A percentile compares a stretch with the other conserved stretches of the same genome.
phyloP scores from a whole-genome alignment of 2,797 vertebrate species.

The Ctenosaura bakeri region DNA sequence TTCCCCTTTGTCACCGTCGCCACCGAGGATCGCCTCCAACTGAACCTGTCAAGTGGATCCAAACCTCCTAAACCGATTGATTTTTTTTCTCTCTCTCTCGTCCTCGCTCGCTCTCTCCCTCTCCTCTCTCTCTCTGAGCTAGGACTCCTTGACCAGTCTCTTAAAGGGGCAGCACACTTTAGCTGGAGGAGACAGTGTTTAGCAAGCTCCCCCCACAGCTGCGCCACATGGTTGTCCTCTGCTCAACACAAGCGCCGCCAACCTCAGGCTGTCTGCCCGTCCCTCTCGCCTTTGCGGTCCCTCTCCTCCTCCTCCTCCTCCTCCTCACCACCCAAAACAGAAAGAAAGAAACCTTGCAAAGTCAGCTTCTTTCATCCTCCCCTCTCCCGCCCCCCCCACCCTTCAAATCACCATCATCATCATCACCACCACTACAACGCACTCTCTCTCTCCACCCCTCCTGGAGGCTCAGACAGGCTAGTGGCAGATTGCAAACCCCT shows the following conservation, averaged over 20 bases:
- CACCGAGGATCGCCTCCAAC: slow-evolving; percentile 89
- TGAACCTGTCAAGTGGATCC: slow-evolving; percentile 94
- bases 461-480: not conserved
- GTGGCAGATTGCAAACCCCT: not conserved
- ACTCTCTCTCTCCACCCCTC: no score
- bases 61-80: slow-evolving; percentile 90
- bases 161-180: slow-evolving; percentile 93
- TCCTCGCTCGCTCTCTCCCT: slow-evolving; percentile 67
- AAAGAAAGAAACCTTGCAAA: slow-evolving; percentile 16
- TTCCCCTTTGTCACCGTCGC: slow-evolving; percentile 89
- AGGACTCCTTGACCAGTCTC: slow-evolving; percentile 90
- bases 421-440: not conserved
- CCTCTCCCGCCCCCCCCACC: not conserved
- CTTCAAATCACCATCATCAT: not conserved
- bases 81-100: slow-evolving; percentile 61
- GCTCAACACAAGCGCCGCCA: slow-evolving; percentile 17
- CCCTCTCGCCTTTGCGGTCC: slow-evolving; percentile 38
- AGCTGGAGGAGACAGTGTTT: slow-evolving; percentile 57
- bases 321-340: slow-evolving; percentile 37
- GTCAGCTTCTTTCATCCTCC: not conserved
- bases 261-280: slow-evolving; percentile 60
- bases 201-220: slow-evolving; percentile 64
- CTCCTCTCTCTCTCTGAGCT: slow-evolving; percentile 84
- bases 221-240: slow-evolving; percentile 59
- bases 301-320: slow-evolving; percentile 55